A percentile compares a stretch with the other conserved stretches of the same genome.
These are phyloP conservation scores for Hydriomena furcata DNA, from an alignment of 2,888 invertebrate species.

Conservation along the genomic window DNA sequence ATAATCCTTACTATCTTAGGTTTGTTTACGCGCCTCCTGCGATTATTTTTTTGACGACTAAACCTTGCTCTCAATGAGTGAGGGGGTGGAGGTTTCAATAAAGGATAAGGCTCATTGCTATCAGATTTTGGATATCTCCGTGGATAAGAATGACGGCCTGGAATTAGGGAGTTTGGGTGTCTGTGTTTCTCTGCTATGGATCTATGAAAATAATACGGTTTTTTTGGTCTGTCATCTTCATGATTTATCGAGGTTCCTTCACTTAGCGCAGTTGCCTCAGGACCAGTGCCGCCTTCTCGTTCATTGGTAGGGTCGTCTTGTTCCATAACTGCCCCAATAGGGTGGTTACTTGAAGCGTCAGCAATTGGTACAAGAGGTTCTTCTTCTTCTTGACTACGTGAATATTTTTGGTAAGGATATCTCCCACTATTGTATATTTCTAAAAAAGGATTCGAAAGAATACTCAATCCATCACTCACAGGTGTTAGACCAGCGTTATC, in stretches of 20 bases:
- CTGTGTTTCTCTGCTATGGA: conserved; percentile 53
- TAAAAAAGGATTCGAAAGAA: conserved; percentile 59
- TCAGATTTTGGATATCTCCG: conserved; percentile 66
- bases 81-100: conserved; percentile 73
- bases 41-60: conserved; percentile 51
- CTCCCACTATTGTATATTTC: conserved; percentile 64
- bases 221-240: conserved; percentile 58
- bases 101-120: conserved; percentile 67
- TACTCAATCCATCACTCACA: conserved; percentile 54
- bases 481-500: conserved; percentile 55
- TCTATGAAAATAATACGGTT: conserved; percentile 47
- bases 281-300: conserved; percentile 50
- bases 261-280: conserved; percentile 55
- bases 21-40: conserved; percentile 59
- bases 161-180: conserved; percentile 56
- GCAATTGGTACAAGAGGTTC: conserved; percentile 71
- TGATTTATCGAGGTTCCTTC: conserved; percentile 52
- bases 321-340: conserved; percentile 78
- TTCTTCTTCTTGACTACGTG: conserved; percentile 77
- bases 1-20: conserved; percentile 59
- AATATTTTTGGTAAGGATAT: conserved; percentile 74
- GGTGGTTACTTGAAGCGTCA: conserved; percentile 69
- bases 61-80: conserved; percentile 51
- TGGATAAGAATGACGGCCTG: conserved; percentile 55
- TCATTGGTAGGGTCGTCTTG: conserved; percentile 61